Base-by-base conservation (phyloP, 2,888 invertebrate genomes). In the Euplagia quadripunctaria region DNA sequence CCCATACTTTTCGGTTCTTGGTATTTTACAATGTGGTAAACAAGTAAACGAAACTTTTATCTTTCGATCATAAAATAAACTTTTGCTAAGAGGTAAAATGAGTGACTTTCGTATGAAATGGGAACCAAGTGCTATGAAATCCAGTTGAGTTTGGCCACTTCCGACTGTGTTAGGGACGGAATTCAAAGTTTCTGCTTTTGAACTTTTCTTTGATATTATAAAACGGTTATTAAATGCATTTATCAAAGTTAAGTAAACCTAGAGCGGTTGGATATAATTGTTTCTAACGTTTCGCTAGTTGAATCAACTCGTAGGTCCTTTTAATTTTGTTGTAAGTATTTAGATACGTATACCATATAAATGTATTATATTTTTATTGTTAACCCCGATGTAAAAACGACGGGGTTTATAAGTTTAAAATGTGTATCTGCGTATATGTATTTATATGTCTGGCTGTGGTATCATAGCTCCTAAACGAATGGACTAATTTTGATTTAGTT, bases 111-210 rank as follows among this genome's bases (percentile, higher is more conserved):
- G n/a, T 43, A 43, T 55, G 55, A 68, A 58, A 68, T 12, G 55
- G 55, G 55, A 68, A 58, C 42, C 61, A 63, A 61, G 61, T 49
- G 46, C 46, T 69, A 46, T 31, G 61, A 63, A 69, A 43, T 69
- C 49, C 31, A 55, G 46, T 69, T 63, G 58, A 69, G 69, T 63
- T 67, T 17, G 43, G 55, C 68, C 55, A 68, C 55, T 68, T 68
- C 55, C 55, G 68, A 68, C 68, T 68, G 55, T 58, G 58, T 68
- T 55, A 58, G 20, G 68, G 58, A 43, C 7, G 55, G 14, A 55
- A 68, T 43, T 68, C 43, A 20, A 68, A 68, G 58, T 55, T 55
- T 68, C n/a, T 63, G 52, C 4, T n/a, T 61, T 61, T 61, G 31
- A 31, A 61, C 31, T 12, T 61, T 61, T 61, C 61, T 61, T 61